Base-by-base conservation (phyloP, 2,797 vertebrate species). In the Halcyon smyrnensis region DNA sequence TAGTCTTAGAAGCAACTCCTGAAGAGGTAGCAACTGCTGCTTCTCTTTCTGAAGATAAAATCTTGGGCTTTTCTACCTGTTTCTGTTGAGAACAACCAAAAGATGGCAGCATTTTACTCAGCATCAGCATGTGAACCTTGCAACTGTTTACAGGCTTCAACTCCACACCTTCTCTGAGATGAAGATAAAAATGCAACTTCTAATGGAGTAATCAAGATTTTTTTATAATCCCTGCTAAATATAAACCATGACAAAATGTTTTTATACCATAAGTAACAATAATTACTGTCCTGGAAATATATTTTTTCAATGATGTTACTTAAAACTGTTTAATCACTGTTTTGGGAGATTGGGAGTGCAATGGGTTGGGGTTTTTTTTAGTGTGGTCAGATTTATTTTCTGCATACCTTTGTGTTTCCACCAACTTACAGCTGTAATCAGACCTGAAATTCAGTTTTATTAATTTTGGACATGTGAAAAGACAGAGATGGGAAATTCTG, bases 61-160 rank as follows among this genome's bases (percentile, higher is more conserved):
- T 28, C 34, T 73, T 54, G n/a, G 18, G 39, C 34, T 86, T 82
- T 75, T 64, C 24, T 62, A 63, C 24, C 13, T 79, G 65, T 86
- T 88, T 76, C 59, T 73, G 39, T 76, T 20, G 6, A 90, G 51
- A 63, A 70, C 25, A 87, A 41, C 94, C 96, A 68, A 96, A 90
- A 96, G 96, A 94, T 95, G 96, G 96, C 96, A 97, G 95, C 74
- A 94, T 95, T 95, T 91, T 88, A 94, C 43, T 87, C 87, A 37
- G 59, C 67, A 93, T 78, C 2, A 0, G 1, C 24, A 21, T 24
- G 20, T 23, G 36, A 90, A 45, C 46, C 54, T 51, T 79, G 43
- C 16, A 7, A 56, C 14, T 30, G n/a, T 39, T 50, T 11, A 21
- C 15, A 48, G 32, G 7, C 34, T 93, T 41, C 67, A 34, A 14